A percentile compares a stretch with the other conserved stretches of the same genome.
phyloP scores from a whole-genome alignment of 1,140 invertebrate genomes.

The Drosophila yakuba region DNA sequence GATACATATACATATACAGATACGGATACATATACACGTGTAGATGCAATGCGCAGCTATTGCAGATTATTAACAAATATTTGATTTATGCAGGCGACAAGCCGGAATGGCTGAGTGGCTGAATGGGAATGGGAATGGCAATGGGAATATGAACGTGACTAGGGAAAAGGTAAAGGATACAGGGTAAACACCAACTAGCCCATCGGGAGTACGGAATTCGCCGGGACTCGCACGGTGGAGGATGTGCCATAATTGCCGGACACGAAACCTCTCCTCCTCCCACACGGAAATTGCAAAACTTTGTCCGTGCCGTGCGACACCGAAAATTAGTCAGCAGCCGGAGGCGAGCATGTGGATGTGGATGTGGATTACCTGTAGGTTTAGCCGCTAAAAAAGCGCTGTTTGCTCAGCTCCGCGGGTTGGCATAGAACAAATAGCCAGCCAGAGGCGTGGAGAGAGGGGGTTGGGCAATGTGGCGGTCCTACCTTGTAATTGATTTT shows the following conservation, averaged over 20 bases:
- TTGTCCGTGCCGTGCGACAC: slow-evolving; percentile 50
- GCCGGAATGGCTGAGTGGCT: background rate
- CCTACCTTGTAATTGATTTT: slow-evolving; percentile 35
- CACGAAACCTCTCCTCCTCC: slow-evolving; percentile 8
- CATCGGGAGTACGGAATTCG: slow-evolving; percentile 4
- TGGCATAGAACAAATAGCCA: slow-evolving; percentile 48
- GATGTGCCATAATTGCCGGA: slow-evolving; percentile 62
- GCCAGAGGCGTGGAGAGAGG: background rate
- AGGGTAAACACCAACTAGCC: slow-evolving; percentile 6
- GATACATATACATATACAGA: background rate
- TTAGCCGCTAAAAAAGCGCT: background rate
- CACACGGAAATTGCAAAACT: slow-evolving; percentile 66
- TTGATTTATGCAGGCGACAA: slow-evolving; percentile 62
- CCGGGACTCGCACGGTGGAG: background rate
- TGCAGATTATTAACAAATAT: slow-evolving; percentile 1
- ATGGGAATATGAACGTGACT: background rate
- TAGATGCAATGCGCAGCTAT: background rate
- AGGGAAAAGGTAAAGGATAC: background rate
- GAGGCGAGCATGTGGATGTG: slow-evolving; percentile 16
- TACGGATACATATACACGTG: background rate
- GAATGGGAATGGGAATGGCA: slow-evolving; percentile 17
- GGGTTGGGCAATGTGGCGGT: background rate
- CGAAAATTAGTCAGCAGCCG: slow-evolving; percentile 46
- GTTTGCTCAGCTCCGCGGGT: slow-evolving; percentile 48
- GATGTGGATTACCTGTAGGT: slow-evolving; percentile 40